Evolutionary conservation across 1,140 invertebrate genomes (phyloP), one percentile per base, ranked within the genome.

Genomic region (Tyrophagus putrescentiae): DNA sequence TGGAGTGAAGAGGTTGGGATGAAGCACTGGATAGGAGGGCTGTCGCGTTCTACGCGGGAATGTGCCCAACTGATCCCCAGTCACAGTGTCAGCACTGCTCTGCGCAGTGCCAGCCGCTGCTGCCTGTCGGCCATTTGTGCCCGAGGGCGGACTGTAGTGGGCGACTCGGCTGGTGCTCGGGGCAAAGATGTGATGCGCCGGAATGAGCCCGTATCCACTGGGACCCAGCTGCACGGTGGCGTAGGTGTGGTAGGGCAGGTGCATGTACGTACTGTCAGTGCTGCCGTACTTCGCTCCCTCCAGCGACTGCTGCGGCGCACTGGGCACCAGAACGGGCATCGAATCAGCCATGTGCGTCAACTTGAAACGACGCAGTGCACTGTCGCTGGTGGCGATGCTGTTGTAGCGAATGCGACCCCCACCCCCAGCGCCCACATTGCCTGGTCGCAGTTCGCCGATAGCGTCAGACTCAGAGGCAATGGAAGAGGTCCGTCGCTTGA

Each of bases 1-100:
- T 54, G 52, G 52, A 18, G 13, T 13, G 39, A 54, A 54, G 21
- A 54, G 27, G 9, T 54, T 31, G n/a, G 52, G 52, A 54, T 54
- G 27, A n/a, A 54, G 3, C 25, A 28, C 39, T 29, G 52, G 52
- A 33, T 54, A 54, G 1, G 4, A 34, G 11, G 52, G 3, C 13
- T 53, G 50, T 9, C 31, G 28, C 27, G 11, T 21, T 50, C 16
- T 16, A n/a, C n/a, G n/a, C 2, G 52, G 52, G 27, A 54, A 31
- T 29, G 52, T 54, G 21, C 39, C n/a, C n/a, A n/a, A n/a, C n/a
- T n/a, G n/a, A n/a, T n/a, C n/a, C n/a, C n/a, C n/a, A n/a, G n/a
- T n/a, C n/a, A n/a, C n/a, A n/a, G n/a, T n/a, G n/a, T n/a, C n/a
- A n/a, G n/a, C n/a, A n/a, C n/a, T n/a, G n/a, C n/a, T n/a, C n/a